Percentiles rank a stretch among this genome's conserved stretches.
phyloP scores from a whole-genome alignment of 2,888 invertebrate genomes.

The Aquatica leii region DNA sequence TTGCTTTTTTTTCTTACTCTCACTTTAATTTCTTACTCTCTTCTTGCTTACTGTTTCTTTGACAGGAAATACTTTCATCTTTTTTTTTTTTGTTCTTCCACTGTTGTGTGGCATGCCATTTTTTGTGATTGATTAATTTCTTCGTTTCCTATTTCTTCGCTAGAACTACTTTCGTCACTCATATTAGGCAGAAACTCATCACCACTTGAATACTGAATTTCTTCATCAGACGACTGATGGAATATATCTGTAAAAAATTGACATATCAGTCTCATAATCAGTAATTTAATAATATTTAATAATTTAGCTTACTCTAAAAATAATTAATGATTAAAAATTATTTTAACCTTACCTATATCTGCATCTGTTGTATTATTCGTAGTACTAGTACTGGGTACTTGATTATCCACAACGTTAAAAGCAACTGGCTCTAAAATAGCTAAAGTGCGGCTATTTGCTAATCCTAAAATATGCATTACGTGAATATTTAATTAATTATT shows the following conservation, averaged over 20 bases:
- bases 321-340: too few relatives aligned
- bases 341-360: background rate
- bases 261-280: background rate
- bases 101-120: background rate
- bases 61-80: background rate
- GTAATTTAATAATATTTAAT: too few relatives aligned
- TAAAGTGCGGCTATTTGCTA: background rate
- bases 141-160: background rate
- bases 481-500: background rate
- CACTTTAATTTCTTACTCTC: background rate
- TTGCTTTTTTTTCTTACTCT: background rate
- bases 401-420: background rate
- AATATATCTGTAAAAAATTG: too few relatives aligned
- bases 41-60: background rate
- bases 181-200: background rate
- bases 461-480: background rate
- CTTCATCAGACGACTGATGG: too few relatives aligned
- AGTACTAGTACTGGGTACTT: background rate
- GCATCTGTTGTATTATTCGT: background rate
- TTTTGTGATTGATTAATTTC: background rate
- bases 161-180: background rate
- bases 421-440: background rate
- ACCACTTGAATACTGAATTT: too few relatives aligned
- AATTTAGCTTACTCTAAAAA: too few relatives aligned
- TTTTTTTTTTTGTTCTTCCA: background rate